Conservation (phyloP, 2,113 vertebrate species). For the Serilophus lunatus region DNA sequence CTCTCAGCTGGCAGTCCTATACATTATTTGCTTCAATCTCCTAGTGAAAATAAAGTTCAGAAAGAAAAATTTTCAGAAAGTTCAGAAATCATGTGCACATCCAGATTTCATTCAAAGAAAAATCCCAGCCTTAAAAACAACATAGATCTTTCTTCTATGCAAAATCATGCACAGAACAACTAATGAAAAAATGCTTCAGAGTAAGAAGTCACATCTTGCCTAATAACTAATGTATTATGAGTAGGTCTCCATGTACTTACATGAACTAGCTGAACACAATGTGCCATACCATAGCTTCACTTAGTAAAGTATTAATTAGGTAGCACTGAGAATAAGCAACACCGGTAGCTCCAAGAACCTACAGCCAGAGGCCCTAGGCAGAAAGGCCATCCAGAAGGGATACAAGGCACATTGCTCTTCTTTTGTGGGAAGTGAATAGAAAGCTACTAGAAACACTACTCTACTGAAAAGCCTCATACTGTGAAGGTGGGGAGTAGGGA, state of each 20-base stretch:
- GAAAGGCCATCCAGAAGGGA: background rate
- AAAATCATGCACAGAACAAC: background rate
- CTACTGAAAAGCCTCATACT: background rate
- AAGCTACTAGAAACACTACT: background rate
- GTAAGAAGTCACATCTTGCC: background rate
- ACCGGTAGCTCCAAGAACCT: background rate
- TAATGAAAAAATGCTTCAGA: background rate
- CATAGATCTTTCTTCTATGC: background rate
- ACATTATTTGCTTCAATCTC: background rate
- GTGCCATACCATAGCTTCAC: background rate
- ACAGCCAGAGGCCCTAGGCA: background rate
- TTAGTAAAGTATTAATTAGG: background rate
- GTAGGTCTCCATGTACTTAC: background rate
- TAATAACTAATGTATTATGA: background rate
- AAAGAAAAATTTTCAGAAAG: background rate
- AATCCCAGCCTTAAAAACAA: background rate
- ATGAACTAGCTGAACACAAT: background rate
- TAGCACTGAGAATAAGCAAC: background rate
- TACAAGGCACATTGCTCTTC: background rate
- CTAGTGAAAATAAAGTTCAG: background rate
- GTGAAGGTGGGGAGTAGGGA: background rate
- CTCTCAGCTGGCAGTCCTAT: background rate
- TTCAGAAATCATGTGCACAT: background rate
- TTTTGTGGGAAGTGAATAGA: background rate
- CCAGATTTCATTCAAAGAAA: background rate